Percentiles rank a stretch among this genome's conserved stretches.
phyloP scores from a whole-genome alignment of 2,888 invertebrate genomes.

The Flexamia atlantica region DNA sequence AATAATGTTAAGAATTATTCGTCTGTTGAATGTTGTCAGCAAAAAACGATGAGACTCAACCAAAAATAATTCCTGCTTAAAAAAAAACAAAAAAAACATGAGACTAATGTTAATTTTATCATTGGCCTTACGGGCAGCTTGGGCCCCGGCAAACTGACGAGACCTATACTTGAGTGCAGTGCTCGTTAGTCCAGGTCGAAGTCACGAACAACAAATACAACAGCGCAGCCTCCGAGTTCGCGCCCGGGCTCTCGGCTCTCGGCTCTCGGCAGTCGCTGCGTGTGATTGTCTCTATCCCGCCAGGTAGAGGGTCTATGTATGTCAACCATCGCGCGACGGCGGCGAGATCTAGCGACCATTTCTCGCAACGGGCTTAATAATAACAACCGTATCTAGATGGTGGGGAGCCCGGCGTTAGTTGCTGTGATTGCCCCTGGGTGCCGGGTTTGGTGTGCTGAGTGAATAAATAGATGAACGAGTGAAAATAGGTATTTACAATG shows the following conservation, averaged over 20 bases:
- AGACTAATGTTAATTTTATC: too few relatives aligned
- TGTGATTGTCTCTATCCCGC: slow-evolving; percentile 33
- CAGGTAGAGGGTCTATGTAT: slow-evolving; percentile 31
- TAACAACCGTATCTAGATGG: slow-evolving; percentile 36
- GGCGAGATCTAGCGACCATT: slow-evolving; percentile 8
- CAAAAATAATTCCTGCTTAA: too few relatives aligned
- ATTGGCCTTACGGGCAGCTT: too few relatives aligned
- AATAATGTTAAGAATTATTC: too few relatives aligned
- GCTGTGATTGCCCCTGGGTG: neutral
- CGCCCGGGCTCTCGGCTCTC: neutral
- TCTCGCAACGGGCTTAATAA: slow-evolving; percentile 32
- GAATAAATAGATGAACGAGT: too few relatives aligned
- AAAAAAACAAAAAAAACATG: too few relatives aligned
- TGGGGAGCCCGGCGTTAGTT: slow-evolving; percentile 3
- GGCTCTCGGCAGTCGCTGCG: slow-evolving; percentile 4
- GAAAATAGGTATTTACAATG: too few relatives aligned
- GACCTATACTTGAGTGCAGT: too few relatives aligned
- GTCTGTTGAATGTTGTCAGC: too few relatives aligned
- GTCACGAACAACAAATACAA: slow-evolving; percentile 3
- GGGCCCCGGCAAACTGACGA: too few relatives aligned
- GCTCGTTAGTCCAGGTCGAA: neutral
- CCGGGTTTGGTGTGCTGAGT: neutral
- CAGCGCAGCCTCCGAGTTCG: neutral
- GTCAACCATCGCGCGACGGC: slow-evolving; percentile 31
- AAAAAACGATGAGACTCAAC: too few relatives aligned